Conservation (phyloP, 1,140 invertebrate genomes). For the Diorhabda sublineata region DNA sequence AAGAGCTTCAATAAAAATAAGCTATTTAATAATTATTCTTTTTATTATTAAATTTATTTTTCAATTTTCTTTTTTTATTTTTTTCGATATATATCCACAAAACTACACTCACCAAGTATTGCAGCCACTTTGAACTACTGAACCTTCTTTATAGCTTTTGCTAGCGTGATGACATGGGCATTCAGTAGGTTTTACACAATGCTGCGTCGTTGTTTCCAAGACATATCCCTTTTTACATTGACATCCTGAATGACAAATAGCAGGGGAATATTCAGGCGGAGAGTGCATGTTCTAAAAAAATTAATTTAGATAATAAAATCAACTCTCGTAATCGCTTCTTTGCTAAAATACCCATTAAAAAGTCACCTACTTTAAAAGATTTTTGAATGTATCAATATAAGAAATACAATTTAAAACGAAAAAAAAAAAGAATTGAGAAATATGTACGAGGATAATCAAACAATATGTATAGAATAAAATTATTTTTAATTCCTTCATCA, state of each 20-base stretch:
- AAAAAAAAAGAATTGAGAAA: no score
- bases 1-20: constrained; percentile 47
- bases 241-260: constrained; percentile 71
- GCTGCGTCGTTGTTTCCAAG: constrained; percentile 60
- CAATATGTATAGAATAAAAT: no score
- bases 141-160: constrained; percentile 71
- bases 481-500: no score
- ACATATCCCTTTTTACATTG: constrained; percentile 73
- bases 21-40: background rate
- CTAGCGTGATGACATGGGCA: constrained; percentile 89
- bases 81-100: background rate
- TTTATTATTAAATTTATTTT: background rate
- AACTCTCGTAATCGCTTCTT: no score
- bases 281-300: constrained; percentile 67
- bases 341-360: no score
- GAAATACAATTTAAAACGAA: no score
- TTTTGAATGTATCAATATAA: no score
- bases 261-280: constrained; percentile 45
- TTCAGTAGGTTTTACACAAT: constrained; percentile 63
- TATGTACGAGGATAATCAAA: no score
- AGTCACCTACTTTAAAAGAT: no score
- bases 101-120: constrained; percentile 66
- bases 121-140: constrained; percentile 73
- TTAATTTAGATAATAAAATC: background rate
- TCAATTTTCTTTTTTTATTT: background rate